phyloP scores from a whole-genome alignment of 2,113 vertebrate genomes.

The Carlito syrichta region DNA sequence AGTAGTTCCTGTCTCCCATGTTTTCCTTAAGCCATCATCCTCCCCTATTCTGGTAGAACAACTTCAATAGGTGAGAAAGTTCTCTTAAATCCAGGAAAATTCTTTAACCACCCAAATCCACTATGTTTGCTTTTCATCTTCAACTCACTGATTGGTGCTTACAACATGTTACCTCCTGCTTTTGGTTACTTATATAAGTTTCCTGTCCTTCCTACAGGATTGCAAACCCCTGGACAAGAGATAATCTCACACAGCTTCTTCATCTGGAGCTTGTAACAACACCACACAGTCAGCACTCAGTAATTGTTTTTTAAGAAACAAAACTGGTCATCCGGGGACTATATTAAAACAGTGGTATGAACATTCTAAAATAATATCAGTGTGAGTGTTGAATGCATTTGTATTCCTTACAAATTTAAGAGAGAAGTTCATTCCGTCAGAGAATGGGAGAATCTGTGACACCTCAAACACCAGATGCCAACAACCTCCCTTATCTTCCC shows the following conservation, averaged over 20 bases:
- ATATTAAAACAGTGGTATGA: background rate
- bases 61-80: background rate
- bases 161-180: fast-evolving
- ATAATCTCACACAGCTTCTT: background rate
- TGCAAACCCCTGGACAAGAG: background rate
- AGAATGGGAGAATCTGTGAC: background rate
- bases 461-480: background rate
- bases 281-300: background rate
- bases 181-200: background rate
- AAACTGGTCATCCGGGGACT: background rate
- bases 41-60: background rate
- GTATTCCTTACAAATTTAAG: background rate
- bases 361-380: background rate
- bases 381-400: fast-evolving
- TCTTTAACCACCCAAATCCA: background rate
- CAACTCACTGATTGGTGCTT: background rate
- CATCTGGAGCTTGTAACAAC: background rate
- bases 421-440: background rate
- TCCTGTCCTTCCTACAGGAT: background rate
- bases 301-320: background rate
- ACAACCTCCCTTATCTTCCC: background rate
- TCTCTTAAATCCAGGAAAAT: background rate
- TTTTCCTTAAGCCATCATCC: background rate
- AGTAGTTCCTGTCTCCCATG: background rate
- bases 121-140: background rate